Base-by-base conservation (phyloP, 2,888 invertebrate genomes). In the Yponomeuta sedellus region DNA sequence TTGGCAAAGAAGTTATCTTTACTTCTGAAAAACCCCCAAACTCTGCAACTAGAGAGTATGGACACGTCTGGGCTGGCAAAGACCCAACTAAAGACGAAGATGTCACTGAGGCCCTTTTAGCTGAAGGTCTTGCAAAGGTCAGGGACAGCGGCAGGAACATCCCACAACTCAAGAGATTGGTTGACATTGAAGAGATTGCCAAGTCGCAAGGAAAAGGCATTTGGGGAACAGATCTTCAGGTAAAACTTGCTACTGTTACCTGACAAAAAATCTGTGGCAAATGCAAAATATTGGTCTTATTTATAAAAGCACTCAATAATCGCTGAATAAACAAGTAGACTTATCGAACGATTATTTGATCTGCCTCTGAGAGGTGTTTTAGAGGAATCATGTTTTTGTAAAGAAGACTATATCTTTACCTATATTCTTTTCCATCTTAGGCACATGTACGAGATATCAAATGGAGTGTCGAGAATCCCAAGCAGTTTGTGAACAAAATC, bases 1-100 rank as follows among this genome's bases (percentile, higher is more conserved):
- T 99, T 75, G 98, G 98, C 2, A 96, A 97, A 81, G 96, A 97
- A 75, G 97, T 99, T 0, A 93, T 93, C 19, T 98, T 98, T 80
- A 95, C 94, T 56, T 92, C 93, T 66, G 98, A 98, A 78, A 97
- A 96, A 78, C 95, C 96, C 52, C 94, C 96, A 67, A 96, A 96
- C 76, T 94, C 94, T 4, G 93, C 93, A n/a, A 94, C 97, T 70
- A 97, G 97, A 81, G 91, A 91, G 69, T 99, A 98, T 90, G 99
- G 98, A 28, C 93, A 93, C 67, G 93, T 99, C 12, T 98, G 95
- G 92, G 81, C 97, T 56, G 97, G 97, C 56, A 96, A 95, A 90
- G 97, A 97, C 92, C 86, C 88, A 16, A 85, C 92, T 66, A 93
- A 94, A 67, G 96, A 95, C 66, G 97, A 98, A 76, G 99, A 98